A percentile compares a stretch with the other conserved stretches of the same genome.
These are phyloP conservation scores for Tillus elongatus DNA, from an alignment of 2,888 invertebrate species.

Conservation along the genomic window DNA sequence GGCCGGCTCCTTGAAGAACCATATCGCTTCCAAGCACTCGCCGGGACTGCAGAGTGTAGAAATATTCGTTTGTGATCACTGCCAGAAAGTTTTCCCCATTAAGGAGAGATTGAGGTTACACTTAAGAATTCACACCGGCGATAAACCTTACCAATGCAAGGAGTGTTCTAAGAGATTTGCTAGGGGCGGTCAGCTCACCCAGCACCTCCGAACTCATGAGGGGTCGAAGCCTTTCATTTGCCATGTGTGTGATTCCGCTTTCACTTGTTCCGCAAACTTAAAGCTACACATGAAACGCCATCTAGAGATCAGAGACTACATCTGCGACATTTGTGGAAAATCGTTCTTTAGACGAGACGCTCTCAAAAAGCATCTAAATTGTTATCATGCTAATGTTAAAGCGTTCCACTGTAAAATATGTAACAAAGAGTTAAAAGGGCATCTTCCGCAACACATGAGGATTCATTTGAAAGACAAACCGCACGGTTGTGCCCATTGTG, in stretches of 20 bases:
- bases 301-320: slow-evolving; percentile 63
- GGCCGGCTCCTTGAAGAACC: slow-evolving; percentile 55
- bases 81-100: slow-evolving; percentile 65
- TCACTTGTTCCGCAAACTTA: slow-evolving; percentile 56
- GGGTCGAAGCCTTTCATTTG: slow-evolving; percentile 65
- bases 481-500: slow-evolving; percentile 69
- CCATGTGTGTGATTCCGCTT: slow-evolving; percentile 60
- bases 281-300: slow-evolving; percentile 60
- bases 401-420: slow-evolving; percentile 74
- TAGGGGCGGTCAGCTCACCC: slow-evolving; percentile 63
- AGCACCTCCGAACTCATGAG: slow-evolving; percentile 67
- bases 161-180: slow-evolving; percentile 59
- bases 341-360: slow-evolving; percentile 67
- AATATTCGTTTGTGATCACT: slow-evolving; percentile 61
- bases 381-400: slow-evolving; percentile 63
- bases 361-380: slow-evolving; percentile 65
- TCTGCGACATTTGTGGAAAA: slow-evolving; percentile 73
- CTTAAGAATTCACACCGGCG: slow-evolving; percentile 62
- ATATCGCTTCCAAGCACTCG: slow-evolving; percentile 50
- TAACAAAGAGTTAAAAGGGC: slow-evolving; percentile 71
- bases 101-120: slow-evolving; percentile 68
- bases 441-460: slow-evolving; percentile 73
- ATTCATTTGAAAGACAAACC: slow-evolving; percentile 69
- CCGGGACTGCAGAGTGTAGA: slow-evolving; percentile 36
- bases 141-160: slow-evolving; percentile 56